Conservation (phyloP, 2,888 invertebrate genomes). For the Leptinotarsa rubiginosa region DNA sequence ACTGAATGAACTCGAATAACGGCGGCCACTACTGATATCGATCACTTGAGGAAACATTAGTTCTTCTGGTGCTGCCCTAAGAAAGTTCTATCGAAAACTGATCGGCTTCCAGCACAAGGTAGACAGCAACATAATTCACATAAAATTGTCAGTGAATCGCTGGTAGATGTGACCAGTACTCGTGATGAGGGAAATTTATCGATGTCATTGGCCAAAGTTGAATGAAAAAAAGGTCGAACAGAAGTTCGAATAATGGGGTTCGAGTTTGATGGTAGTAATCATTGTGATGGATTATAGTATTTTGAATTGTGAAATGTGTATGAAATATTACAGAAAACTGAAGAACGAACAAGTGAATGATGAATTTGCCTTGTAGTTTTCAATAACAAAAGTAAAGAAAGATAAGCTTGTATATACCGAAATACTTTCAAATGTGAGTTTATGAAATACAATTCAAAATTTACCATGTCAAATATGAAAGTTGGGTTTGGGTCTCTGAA, state of each 20-base stretch:
- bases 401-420: too few relatives aligned
- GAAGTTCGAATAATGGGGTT: background rate
- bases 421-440: too few relatives aligned
- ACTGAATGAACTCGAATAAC: background rate
- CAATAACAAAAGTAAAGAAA: too few relatives aligned
- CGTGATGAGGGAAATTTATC: background rate
- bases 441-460: too few relatives aligned
- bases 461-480: too few relatives aligned
- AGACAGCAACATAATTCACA: conserved; percentile 26
- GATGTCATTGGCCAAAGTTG: background rate
- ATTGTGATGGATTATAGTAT: background rate
- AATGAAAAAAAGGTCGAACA: background rate
- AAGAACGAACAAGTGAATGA: too few relatives aligned
- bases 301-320: too few relatives aligned
- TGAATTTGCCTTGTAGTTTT: too few relatives aligned
- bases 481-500: too few relatives aligned
- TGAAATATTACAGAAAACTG: too few relatives aligned
- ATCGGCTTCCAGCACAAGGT: conserved; percentile 15
- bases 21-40: background rate
- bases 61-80: background rate
- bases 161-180: conserved; percentile 7
- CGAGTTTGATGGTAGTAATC: background rate
- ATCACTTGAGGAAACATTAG: conserved; percentile 12
- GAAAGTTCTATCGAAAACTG: conserved; percentile 28
- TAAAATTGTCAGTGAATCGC: conserved; percentile 19